Evolutionary conservation across 2,113 vertebrate species (phyloP).

Genomic region (Ondatra zibethicus): DNA sequence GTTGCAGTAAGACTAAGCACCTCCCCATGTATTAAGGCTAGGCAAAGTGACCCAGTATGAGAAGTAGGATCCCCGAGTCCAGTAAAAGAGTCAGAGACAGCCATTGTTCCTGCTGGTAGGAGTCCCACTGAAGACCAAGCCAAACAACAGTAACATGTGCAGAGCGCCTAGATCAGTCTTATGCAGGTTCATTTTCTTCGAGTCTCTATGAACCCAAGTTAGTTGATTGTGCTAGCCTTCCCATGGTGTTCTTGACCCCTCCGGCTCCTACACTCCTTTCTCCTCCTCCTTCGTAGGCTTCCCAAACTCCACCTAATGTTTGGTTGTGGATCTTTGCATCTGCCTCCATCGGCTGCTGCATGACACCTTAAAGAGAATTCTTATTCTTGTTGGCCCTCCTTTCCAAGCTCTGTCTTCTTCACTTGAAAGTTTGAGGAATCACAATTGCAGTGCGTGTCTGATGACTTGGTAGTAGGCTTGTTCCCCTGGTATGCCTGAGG

Average conservation of each 20-base stretch:
- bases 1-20: not conserved
- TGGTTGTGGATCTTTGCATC: not conserved
- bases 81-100: not conserved
- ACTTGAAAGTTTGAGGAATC: not conserved
- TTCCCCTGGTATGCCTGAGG: not conserved
- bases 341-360: not conserved
- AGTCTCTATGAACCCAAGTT: not conserved
- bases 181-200: not conserved
- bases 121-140: not conserved
- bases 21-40: not conserved
- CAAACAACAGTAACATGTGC: not conserved
- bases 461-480: not conserved
- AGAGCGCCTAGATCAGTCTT: not conserved
- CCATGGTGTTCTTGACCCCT: not conserved
- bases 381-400: not conserved
- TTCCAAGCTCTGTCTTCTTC: not conserved
- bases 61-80: not conserved
- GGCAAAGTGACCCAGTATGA: not conserved
- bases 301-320: not conserved
- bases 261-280: not conserved
- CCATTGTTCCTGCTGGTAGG: not conserved
- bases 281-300: not conserved
- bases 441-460: not conserved
- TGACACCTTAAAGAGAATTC: not conserved
- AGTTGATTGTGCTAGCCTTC: not conserved